Evolutionary conservation across 2,888 invertebrate genomes (phyloP).

Genomic region (Zhuqinia jingwanae): DNA sequence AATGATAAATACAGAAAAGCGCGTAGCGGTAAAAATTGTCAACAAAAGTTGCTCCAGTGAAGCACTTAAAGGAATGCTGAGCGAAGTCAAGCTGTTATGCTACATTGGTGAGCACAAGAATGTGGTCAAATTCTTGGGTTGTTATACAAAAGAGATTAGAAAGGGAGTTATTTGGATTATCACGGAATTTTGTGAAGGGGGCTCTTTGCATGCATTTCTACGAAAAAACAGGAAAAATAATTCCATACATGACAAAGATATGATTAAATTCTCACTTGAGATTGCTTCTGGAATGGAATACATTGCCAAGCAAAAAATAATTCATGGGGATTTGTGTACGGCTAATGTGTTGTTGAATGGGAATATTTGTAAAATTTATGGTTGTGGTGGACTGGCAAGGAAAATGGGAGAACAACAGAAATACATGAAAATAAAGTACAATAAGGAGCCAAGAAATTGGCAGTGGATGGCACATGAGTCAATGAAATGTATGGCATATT

Average conservation of each 20-base stretch:
- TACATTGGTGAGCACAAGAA: background rate
- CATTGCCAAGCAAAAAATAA: background rate
- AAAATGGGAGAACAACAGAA: too few species aligned
- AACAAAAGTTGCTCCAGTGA: background rate
- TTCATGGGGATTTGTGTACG: background rate
- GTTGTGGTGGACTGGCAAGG: background rate
- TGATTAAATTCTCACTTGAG: background rate
- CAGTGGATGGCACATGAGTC: background rate
- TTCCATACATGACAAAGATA: background rate
- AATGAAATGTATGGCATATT: background rate
- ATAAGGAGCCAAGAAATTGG: background rate
- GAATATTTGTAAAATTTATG: background rate
- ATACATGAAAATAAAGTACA: background rate
- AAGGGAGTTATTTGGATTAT: background rate
- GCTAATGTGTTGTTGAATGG: background rate
- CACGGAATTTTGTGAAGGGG: background rate
- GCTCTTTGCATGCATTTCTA: background rate
- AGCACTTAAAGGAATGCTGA: background rate
- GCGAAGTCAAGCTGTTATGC: background rate
- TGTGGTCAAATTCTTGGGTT: background rate
- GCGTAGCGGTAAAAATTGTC: background rate
- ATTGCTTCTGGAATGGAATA: slow-evolving; percentile 9
- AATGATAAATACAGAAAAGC: background rate
- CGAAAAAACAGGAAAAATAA: too few species aligned
- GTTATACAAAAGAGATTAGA: background rate